These are phyloP conservation scores for Xiphophorus maculatus DNA, from an alignment of 2,113 vertebrate species.

Conservation along the genomic window DNA sequence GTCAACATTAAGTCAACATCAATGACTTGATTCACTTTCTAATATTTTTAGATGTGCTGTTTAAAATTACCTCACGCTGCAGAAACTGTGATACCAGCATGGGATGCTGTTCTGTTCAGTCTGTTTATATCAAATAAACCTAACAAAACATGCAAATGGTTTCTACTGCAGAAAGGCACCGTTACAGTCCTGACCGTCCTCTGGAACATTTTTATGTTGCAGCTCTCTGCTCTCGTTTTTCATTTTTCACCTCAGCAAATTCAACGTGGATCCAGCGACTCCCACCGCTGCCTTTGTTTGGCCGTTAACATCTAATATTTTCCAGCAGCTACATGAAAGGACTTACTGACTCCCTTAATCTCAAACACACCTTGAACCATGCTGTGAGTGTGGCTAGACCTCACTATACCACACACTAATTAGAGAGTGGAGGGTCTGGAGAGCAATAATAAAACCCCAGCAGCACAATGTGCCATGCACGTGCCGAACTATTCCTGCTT, in stretches of 20 bases:
- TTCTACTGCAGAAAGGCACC: conserved; percentile 24
- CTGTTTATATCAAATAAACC: too few relatives aligned
- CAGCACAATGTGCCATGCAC: conserved; percentile 6
- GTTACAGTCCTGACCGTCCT: conserved; percentile 14
- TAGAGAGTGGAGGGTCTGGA: conserved; percentile 44
- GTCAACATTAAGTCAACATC: too few relatives aligned
- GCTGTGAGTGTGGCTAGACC: conserved; percentile 23
- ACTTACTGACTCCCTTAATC: conserved; percentile 1
- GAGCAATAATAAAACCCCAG: conserved; percentile 32
- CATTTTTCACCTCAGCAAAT: neutral
- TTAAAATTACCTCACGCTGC: too few relatives aligned
- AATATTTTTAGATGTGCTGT: too few relatives aligned
- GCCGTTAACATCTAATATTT: conserved; percentile 40
- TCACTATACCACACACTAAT: conserved; percentile 47
- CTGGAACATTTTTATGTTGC: neutral
- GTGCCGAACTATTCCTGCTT: conserved; percentile 10
- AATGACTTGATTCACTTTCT: too few relatives aligned
- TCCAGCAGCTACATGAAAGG: conserved; percentile 9
- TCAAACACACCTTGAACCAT: conserved; percentile 23
- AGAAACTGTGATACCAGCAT: too few relatives aligned
- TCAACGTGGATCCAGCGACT: neutral
- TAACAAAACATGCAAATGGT: neutral
- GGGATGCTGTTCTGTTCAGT: too few relatives aligned
- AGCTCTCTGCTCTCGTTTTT: neutral
- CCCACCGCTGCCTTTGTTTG: conserved; percentile 3